phyloP scores from a whole-genome alignment of 2,888 invertebrate species.

The Empis livida region DNA sequence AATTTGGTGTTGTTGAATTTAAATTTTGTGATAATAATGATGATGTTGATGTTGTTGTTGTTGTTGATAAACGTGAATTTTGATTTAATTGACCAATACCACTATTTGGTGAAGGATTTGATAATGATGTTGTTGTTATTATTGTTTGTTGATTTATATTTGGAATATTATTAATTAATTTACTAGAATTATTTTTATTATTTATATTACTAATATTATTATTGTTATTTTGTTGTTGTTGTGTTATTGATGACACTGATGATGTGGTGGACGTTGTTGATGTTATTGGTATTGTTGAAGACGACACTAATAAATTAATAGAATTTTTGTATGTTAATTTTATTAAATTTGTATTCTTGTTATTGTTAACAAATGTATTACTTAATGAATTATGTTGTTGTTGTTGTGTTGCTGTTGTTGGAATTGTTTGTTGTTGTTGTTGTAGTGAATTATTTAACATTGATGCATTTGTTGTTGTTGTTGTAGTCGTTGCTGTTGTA shows the following conservation, averaged over 20 bases:
- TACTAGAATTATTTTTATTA: conserved; percentile 10
- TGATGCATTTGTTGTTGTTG: conserved; percentile 9
- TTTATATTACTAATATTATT: conserved; percentile 8
- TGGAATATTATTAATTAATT: conserved; percentile 10
- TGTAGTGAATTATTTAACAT: conserved; percentile 9
- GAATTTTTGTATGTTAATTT: background rate
- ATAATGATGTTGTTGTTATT: conserved; percentile 15
- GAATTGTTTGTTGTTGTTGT: conserved; percentile 10
- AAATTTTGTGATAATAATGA: conserved; percentile 5
- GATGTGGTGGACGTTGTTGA: conserved; percentile 24
- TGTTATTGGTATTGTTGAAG: conserved; percentile 19
- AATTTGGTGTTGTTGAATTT: conserved; percentile 12
- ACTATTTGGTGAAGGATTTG: conserved; percentile 17
- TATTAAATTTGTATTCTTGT: too few species aligned
- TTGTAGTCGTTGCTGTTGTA: conserved; percentile 12
- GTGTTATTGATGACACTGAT: conserved; percentile 18
- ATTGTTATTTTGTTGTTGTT: conserved; percentile 15
- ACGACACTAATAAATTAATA: background rate
- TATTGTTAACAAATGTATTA: background rate
- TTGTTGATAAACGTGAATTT: conserved; percentile 10
- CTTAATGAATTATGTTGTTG: background rate
- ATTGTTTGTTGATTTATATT: conserved; percentile 1
- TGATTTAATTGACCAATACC: conserved; percentile 5
- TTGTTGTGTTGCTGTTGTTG: conserved; percentile 11
- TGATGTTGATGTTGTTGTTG: conserved; percentile 7